Evolutionary conservation across 2,888 invertebrate species (phyloP), one percentile per base, ranked within the genome.

Genomic region (Kryphioiulus occultus): DNA sequence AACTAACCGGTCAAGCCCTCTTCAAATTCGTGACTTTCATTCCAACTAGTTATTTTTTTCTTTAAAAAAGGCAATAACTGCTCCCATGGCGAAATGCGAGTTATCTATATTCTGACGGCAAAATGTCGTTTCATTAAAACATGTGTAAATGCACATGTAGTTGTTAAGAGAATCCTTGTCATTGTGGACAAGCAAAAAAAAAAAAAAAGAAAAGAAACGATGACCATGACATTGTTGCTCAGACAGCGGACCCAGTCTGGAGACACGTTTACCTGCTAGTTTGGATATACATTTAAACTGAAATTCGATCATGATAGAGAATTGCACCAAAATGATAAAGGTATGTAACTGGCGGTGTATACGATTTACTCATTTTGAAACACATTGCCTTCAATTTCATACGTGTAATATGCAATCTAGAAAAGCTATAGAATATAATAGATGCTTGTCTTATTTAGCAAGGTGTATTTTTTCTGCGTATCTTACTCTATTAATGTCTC

Each of bases 41-140:
- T 85, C 26, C 39, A 85, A 85, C 42, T 85, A 44, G 22, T 12
- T 39, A 39, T 42, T 42, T 26, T 42, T 44, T 42, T 85, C 15
- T 42, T 85, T 26, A 39, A 85, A 85, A 85, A 85, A 85, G 26
- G 85, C 85, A 85, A 85, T 85, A 85, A 39, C 85, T 85, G n/a
- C 44, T 85, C 78, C 78, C 78, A 78, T 85, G 44, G 85, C 44
- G 44, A 22, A 39, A 85, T 12, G 85, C 42, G 26, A 39, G 85
- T 85, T 85, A 85, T 85, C 85, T 85, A 44, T 85, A 85, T 85
- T 85, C 85, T 44, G 85, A 85, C 85, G 85, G 85, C 85, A 85
- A 85, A 85, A 85, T 85, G 44, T 85, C 85, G 85, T 85, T 85
- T 85, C 85, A 85, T 85, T 85, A 85, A 85, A 85, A 85, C 85